Evolutionary conservation across 2,113 vertebrate species (phyloP).

Genomic region (Misgurnus anguillicaudatus): DNA sequence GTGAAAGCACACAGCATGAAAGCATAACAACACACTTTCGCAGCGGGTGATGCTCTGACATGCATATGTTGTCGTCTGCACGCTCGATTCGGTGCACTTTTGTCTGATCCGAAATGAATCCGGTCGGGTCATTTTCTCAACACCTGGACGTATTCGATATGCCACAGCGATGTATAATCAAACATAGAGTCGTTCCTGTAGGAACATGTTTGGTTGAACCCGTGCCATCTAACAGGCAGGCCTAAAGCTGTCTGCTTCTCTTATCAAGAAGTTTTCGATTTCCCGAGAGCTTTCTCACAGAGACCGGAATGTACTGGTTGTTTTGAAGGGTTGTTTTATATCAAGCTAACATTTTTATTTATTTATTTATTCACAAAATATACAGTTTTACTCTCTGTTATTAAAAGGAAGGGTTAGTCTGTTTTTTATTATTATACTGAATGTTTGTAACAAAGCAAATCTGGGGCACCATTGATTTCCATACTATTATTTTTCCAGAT

Average conservation of each 20-base stretch:
- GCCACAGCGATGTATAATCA: neutral
- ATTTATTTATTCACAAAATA: too few relatives aligned
- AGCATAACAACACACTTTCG: constrained; percentile 19
- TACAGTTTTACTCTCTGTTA: too few relatives aligned
- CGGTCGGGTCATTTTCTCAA: too few relatives aligned
- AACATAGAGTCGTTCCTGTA: neutral
- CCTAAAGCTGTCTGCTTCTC: neutral
- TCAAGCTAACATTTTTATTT: neutral
- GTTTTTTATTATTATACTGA: too few relatives aligned
- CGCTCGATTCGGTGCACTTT: neutral
- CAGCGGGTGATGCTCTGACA: constrained; percentile 19
- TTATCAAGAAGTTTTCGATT: constrained; percentile 22
- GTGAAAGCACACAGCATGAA: constrained; percentile 34
- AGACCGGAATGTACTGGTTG: neutral
- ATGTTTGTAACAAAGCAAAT: too few relatives aligned
- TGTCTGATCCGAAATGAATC: neutral
- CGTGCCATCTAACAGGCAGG: neutral
- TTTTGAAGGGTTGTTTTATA: neutral
- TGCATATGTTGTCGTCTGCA: constrained; percentile 8
- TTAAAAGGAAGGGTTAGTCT: too few relatives aligned
- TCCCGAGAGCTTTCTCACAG: constrained; percentile 33
- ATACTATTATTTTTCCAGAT: too few relatives aligned
- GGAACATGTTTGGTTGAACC: constrained; percentile 3
- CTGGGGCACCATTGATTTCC: too few relatives aligned
- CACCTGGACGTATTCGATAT: neutral